Base-by-base conservation (phyloP, 2,113 vertebrate species). In the Microtus pennsylvanicus region DNA sequence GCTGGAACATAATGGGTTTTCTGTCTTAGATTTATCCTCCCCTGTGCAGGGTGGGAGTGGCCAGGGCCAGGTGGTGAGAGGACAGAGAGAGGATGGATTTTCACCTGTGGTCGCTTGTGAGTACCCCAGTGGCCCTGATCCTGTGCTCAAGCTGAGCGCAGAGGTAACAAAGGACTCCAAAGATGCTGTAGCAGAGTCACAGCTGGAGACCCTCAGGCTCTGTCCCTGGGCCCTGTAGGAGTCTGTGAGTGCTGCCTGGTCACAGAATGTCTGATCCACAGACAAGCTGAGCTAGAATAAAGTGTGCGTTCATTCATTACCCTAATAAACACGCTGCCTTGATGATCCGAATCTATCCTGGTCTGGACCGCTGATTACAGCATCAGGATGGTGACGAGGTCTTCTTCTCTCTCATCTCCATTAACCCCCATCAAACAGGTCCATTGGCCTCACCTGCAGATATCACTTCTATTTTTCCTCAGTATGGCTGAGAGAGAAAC, bases 101-200 rank as follows among this genome's bases (percentile, higher is more conserved):
- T 19, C 13, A 21, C 10, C 7, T 3, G 26, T 14, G 90, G 38
- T 45, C 9, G 19, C 0, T 69, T 17, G 35, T 5, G 33, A 10
- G 1, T 0, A 3, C 0, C 8, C 7, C 7, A 2, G 1, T 7
- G 22, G 5, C 11, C 65, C 12, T 4, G 14, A 17, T 9, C 26
- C 14, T 0, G 21, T 1, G 17, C 10, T 11, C 22, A 14, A 78
- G n/a, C 21, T 7, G 45, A 13, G 24, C 3, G 0, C 0, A 0
- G 24, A 38, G 47, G 26, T 17, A 10, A 50, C 24, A 0, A 16
- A 70, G 50, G 38, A 6, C 8, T 72, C 65, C 1, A 0, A 0
- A 52, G 45, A 16, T 0, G 8, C 55, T n/a, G 52, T 30, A 30
- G 16, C 4, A 21, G 16, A 10, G 50, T 19, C 83, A 6, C 10